Base-by-base conservation (phyloP, 2,797 vertebrate genomes). In the Chromis chromis region DNA sequence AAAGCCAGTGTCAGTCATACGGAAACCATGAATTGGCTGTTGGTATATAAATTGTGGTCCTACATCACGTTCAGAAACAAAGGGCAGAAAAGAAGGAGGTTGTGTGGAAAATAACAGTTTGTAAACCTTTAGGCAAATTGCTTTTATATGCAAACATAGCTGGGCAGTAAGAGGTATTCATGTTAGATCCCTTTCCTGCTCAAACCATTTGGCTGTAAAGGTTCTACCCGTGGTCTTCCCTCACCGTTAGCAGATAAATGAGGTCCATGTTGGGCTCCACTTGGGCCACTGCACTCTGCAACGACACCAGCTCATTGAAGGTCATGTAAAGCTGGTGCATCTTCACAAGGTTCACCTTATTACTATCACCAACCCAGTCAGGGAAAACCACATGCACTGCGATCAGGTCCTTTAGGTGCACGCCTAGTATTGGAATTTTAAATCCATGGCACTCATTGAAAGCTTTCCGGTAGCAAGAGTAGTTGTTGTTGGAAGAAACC, bases 301-400 rank as follows among this genome's bases (percentile, higher is more conserved):
- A 87, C 1, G 96, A 95, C 86, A 98, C 96, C 89, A 99, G 92
- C 89, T 99, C 98, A 62, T 94, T 98, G 90, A 99, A 95, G 78
- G 97, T 99, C 79, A 96, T 91, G 53, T 97, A 98, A 69, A 99
- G 96, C 88, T 99, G 98, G 83, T 98, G 96, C 98, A 99, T 98
- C 93, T 99, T 99, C 87, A 96, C 96, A 66, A 98, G 95, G 84
- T 99, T 98, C 72, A 98, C 94, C 92, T 97, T 96, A 74, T 94
- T 94, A 57, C 96, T 93, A 54, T 96, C 94, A 36, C 96, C 95
- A 28, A 94, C 93, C 96, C 96, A 97, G 87, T 99, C 98, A 59
- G 97, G 95, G 82, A 98, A 98, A 78, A 98, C 95, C 52, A 97
- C 98, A 48, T 98, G 97, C 63, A 99, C 96, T 0, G 98, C 98